Evolutionary conservation across 2,797 vertebrate genomes (phyloP), one percentile per base, ranked within the genome.

Genomic region (Anguilla pacifica): DNA sequence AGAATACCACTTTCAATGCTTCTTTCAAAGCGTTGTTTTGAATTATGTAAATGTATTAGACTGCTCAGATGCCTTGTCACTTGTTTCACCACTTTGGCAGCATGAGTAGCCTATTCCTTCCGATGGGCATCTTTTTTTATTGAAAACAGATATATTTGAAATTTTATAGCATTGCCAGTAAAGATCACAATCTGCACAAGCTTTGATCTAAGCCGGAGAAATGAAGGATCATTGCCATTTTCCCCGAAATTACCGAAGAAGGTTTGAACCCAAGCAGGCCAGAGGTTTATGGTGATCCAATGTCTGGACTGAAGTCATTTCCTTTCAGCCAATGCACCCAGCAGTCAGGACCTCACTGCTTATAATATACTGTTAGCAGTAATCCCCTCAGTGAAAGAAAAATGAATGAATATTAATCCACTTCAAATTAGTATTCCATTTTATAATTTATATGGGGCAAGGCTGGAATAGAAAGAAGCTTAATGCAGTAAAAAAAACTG

Each of bases 341-440:
- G 49, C 49, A 25, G 13, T 51, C 53, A 25, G 49, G 51, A n/a
- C 28, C 53, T 59, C 7, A 7, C 46, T 35, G 25, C 53, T 49
- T 79, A 77, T 70, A 25, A 43, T 7, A 51, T 17, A 10, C 51
- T n/a, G 55, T 85, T 88, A 85, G 19, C 55, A 85, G 25, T 61
- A 88, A 88, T 79, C 83, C 87, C 57, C 64, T 51, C 55, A 87
- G 43, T 61, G 57, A 83, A 87, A 46, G 25, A 77, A 85, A 72
- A 61, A 46, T 57, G 25, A 88, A 88, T 59, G 83, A 51, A 59
- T 25, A 35, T 70, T 85, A 85, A 67, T 85, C 84, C 39, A 15
- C 53, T 77, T 6, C 7, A 85, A 88, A 85, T 77, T 85, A 88
- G n/a, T 79, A 61, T 85, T 88, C 55, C 35, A 72, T 85, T 85